Base-by-base conservation (phyloP, 2,797 vertebrate genomes). In the Onychomys arenicola region DNA sequence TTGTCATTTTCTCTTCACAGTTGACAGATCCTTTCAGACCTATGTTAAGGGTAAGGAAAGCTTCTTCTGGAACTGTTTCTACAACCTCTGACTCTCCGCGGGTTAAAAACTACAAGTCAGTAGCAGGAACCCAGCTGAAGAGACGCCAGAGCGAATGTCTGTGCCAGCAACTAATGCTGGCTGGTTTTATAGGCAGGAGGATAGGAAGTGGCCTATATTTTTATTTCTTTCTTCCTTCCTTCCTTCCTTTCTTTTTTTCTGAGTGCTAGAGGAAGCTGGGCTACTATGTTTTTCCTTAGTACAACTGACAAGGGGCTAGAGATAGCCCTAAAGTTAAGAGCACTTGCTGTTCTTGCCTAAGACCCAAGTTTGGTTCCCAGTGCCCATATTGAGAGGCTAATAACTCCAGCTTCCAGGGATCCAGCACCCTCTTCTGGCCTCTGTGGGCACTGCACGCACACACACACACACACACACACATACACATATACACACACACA, bases 1-100 rank as follows among this genome's bases (percentile, higher is more conserved):
- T 98, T 99, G 99, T 99, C 98, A 98, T 98, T 99, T 98, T 98
- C 98, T 99, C 98, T 99, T 98, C 99, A 97, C 98, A 99, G 99
- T 98, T 99, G 99, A 99, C 99, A 97, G 99, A 99, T 99, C 99
- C 99, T 75, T 99, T 99, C 98, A 99, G 99, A 98, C 99, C 99
- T 96, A 99, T 99, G 99, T 98, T 99, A 98, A 99, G 99, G 99
- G 99, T 99, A 99, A 99, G 99, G 98, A 40, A 98, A 98, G 96
- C 97, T 98, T 98, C 98, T 87, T 97, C 96, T 97, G 96, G 92
- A 98, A 93, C 97, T 43, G 92, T 98, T 96, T 82, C 96, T 95
- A 97, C 93, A 96, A 96, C 95, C 98, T 97, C 43, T 2, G 43
- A 96, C 96, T 97, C 98, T 55, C 95, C 17, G 57, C 0, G 94